Percentiles rank a stretch among this genome's conserved stretches.
phyloP scores from a whole-genome alignment of 2,797 vertebrate genomes.

The Triplophysa yarkandensis region DNA sequence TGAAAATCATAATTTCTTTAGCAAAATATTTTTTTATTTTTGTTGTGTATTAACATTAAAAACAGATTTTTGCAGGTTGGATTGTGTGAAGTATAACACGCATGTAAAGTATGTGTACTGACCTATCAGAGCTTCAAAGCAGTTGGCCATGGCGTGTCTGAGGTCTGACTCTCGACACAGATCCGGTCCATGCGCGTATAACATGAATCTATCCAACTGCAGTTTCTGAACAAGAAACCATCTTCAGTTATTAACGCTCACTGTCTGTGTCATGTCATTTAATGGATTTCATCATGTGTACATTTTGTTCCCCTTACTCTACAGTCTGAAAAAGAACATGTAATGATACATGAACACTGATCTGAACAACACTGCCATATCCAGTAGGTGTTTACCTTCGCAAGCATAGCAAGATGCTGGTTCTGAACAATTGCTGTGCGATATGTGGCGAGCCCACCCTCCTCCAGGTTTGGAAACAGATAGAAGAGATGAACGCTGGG shows the following conservation, averaged over 20 bases:
- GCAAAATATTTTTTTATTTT: too few relatives aligned
- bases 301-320: too few relatives aligned
- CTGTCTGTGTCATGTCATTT: too few relatives aligned
- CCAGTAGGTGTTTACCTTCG: conserved; percentile 81
- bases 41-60: too few relatives aligned
- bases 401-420: conserved; percentile 96
- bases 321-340: too few relatives aligned
- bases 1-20: too few relatives aligned
- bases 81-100: too few relatives aligned
- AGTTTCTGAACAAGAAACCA: conserved; percentile 81
- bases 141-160: conserved; percentile 98
- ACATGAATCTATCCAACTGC: conserved; percentile 97
- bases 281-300: too few relatives aligned
- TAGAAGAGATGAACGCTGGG: conserved; percentile 95
- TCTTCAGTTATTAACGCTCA: neutral
- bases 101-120: conserved; percentile 54
- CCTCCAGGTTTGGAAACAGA: conserved; percentile 92
- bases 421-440: conserved; percentile 98
- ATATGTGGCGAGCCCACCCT: conserved; percentile 96
- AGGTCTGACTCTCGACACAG: conserved; percentile 97
- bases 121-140: conserved; percentile 98
- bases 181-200: conserved; percentile 96
- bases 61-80: too few relatives aligned
- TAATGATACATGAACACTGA: too few relatives aligned
- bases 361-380: too few relatives aligned